These are phyloP conservation scores for Microchirus variegatus DNA, from an alignment of 2,797 vertebrate species.

Conservation along the genomic window DNA sequence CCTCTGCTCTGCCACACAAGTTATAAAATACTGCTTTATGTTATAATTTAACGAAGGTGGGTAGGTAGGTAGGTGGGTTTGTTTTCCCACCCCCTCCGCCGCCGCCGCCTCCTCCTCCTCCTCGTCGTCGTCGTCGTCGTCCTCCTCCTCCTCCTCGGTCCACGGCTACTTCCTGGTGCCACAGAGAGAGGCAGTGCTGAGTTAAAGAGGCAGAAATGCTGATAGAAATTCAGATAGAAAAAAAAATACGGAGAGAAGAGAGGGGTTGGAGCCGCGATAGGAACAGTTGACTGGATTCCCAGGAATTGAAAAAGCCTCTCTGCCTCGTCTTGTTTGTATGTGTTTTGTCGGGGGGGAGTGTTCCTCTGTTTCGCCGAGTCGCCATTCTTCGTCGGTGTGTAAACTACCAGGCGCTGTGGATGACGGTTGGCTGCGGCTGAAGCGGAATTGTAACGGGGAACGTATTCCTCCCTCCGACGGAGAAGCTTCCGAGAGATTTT, in stretches of 20 bases:
- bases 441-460: constrained; percentile 80
- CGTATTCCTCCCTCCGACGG: constrained; percentile 79
- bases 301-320: constrained; percentile 70
- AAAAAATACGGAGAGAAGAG: constrained; percentile 81
- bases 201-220: constrained; percentile 88
- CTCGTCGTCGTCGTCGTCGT: constrained; percentile 38
- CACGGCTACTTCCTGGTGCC: constrained; percentile 86
- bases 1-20: background rate
- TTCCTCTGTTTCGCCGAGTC: constrained; percentile 37
- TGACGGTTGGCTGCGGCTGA: constrained; percentile 79
- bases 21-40: constrained; percentile 32
- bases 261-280: constrained; percentile 81
- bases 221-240: constrained; percentile 86
- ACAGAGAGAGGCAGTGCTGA: constrained; percentile 93
- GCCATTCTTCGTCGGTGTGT: constrained; percentile 55
- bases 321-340: constrained; percentile 51
- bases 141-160: constrained; percentile 50
- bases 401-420: constrained; percentile 64
- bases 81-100: constrained; percentile 60
- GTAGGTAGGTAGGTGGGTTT: constrained; percentile 54
- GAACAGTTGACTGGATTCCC: constrained; percentile 86
- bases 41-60: constrained; percentile 63
- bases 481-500: constrained; percentile 74
- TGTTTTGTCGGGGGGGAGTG: constrained; percentile 2
- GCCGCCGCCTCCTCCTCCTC: constrained; percentile 9